These are phyloP conservation scores for Apteryx owenii DNA, from an alignment of 2,113 vertebrate genomes.

Conservation along the genomic window DNA sequence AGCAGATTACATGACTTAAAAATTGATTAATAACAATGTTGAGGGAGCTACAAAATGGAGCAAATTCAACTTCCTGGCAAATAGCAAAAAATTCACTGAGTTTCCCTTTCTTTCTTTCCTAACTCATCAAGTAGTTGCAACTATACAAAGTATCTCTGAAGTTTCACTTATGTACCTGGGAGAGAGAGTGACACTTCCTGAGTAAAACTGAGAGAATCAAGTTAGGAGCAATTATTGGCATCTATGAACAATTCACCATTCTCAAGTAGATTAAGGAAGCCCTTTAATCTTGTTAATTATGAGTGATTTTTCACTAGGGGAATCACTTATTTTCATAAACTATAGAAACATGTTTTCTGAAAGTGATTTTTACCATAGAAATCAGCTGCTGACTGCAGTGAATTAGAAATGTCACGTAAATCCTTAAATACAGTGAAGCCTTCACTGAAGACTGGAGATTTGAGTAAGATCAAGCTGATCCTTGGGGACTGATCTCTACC, in stretches of 20 bases:
- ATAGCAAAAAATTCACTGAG: not conserved
- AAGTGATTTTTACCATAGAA: not conserved
- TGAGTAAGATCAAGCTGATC: not conserved
- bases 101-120: not conserved
- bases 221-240: not conserved
- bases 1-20: not conserved
- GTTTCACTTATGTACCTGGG: not conserved
- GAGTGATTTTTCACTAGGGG: not conserved
- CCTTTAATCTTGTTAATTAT: not conserved
- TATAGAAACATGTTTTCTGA: not conserved
- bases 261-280: not conserved
- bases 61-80: not conserved
- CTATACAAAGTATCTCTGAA: not conserved
- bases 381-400: not conserved
- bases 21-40: not conserved
- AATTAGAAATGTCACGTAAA: not conserved
- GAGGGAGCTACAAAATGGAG: not conserved
- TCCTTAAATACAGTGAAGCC: not conserved
- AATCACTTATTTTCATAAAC: not conserved
- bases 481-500: too few species aligned
- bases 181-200: not conserved
- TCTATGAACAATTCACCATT: not conserved
- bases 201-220: not conserved
- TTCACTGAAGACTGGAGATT: not conserved
- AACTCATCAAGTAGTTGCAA: not conserved